Evolutionary conservation across 2,888 invertebrate species (phyloP).

Genomic region (Omphaloscelis lunosa): DNA sequence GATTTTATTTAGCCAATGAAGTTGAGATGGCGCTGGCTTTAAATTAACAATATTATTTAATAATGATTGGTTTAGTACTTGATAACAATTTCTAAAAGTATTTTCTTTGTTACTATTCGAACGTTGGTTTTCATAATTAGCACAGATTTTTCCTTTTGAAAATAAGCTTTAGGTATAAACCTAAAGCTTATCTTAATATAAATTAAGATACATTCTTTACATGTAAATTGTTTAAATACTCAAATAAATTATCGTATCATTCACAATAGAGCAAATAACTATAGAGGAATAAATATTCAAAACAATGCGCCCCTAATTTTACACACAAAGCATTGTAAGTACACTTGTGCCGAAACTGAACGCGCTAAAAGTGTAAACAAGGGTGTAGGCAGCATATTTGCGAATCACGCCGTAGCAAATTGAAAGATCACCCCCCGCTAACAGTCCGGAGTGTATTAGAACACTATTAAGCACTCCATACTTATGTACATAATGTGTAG

Average conservation of each 20-base stretch:
- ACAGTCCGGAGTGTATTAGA: slow-evolving; percentile 81
- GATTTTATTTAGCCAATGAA: not conserved
- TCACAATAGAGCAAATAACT: not conserved
- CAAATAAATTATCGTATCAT: not conserved
- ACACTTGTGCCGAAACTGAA: slow-evolving; percentile 72
- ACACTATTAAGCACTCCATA: slow-evolving; percentile 81
- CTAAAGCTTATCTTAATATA: too few species aligned
- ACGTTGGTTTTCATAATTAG: not conserved
- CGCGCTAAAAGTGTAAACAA: slow-evolving; percentile 80
- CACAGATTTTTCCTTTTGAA: too few species aligned
- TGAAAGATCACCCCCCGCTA: slow-evolving; percentile 81
- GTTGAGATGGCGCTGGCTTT: not conserved
- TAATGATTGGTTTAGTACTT: not conserved
- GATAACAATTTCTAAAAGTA: not conserved
- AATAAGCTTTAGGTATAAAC: too few species aligned
- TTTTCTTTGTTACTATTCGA: not conserved
- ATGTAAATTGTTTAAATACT: not conserved
- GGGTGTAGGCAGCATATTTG: slow-evolving; percentile 78
- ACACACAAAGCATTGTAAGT: slow-evolving; percentile 58
- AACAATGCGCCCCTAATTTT: slow-evolving; percentile 66
- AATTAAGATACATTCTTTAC: not conserved
- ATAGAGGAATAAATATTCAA: slow-evolving; percentile 28
- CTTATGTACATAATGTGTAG: not conserved
- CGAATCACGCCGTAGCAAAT: slow-evolving; percentile 88
- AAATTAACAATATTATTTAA: not conserved